Percentiles rank a stretch among this genome's conserved stretches.
These are phyloP conservation scores for Aphis craccivora DNA, from an alignment of 1,140 invertebrate genomes.

Conservation along the genomic window DNA sequence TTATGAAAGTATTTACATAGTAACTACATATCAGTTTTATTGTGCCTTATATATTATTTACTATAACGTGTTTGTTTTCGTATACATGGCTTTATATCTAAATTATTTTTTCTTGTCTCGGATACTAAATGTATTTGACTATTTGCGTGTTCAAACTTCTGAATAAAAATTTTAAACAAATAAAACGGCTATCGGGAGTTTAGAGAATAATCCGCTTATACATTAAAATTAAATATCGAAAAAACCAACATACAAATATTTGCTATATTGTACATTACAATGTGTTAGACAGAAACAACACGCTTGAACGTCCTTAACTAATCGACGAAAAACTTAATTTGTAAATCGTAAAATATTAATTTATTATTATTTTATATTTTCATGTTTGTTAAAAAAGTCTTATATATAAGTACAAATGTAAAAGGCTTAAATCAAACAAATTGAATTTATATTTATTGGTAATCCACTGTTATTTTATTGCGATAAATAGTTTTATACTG, in stretches of 20 bases:
- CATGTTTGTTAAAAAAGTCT: no score
- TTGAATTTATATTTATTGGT: not conserved
- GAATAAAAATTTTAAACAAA: not conserved
- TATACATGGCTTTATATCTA: no score
- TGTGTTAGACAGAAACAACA: not conserved
- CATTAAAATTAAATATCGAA: not conserved
- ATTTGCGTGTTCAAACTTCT: not conserved
- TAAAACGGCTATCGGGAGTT: not conserved
- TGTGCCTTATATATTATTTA: slow-evolving; percentile 4
- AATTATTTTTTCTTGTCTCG: not conserved
- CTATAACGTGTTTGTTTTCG: not conserved
- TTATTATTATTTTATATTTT: not conserved
- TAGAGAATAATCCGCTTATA: not conserved
- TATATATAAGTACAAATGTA: no score
- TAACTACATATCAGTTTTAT: not conserved
- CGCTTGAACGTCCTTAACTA: no score
- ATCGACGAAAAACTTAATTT: not conserved
- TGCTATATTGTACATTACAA: not conserved
- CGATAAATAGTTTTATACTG: not conserved
- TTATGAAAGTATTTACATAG: not conserved
- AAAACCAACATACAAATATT: not conserved
- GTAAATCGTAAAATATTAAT: not conserved
- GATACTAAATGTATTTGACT: not conserved
- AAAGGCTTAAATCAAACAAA: not conserved
- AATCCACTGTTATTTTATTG: not conserved